Conservation (phyloP, 2,797 vertebrate species). For the Oophaga sylvatica region DNA sequence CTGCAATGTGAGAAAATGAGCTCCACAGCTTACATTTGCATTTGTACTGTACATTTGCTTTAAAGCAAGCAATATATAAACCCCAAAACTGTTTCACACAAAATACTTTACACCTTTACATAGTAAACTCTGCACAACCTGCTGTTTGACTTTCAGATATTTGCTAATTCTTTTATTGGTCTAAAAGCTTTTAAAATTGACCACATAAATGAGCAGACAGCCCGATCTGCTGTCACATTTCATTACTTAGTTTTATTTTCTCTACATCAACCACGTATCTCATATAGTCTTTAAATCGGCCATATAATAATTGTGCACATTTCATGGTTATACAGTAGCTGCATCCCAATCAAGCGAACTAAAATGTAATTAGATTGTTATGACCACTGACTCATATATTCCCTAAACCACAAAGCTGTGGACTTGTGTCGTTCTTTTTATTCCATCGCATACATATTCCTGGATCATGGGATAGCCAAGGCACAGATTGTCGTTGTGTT, state of each 20-base stretch:
- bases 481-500: conserved; percentile 52
- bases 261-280: conserved; percentile 14
- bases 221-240: conserved; percentile 31
- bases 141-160: conserved; percentile 12
- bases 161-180: conserved; percentile 23
- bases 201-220: conserved; percentile 27
- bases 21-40: not conserved
- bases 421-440: not conserved
- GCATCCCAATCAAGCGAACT: conserved; percentile 61
- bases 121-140: not conserved
- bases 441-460: conserved; percentile 59
- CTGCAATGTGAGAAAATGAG: not conserved
- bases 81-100: not conserved
- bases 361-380: conserved; percentile 61
- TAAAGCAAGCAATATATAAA: not conserved
- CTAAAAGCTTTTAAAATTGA: not conserved
- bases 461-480: conserved; percentile 63
- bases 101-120: not conserved
- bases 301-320: conserved; percentile 46
- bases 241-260: conserved; percentile 40
- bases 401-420: conserved; percentile 19
- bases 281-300: conserved; percentile 17
- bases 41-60: not conserved
- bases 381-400: conserved; percentile 33
- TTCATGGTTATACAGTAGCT: conserved; percentile 39